Conservation (phyloP, 2,888 invertebrate species). For the Meghimatium bilineatum region DNA sequence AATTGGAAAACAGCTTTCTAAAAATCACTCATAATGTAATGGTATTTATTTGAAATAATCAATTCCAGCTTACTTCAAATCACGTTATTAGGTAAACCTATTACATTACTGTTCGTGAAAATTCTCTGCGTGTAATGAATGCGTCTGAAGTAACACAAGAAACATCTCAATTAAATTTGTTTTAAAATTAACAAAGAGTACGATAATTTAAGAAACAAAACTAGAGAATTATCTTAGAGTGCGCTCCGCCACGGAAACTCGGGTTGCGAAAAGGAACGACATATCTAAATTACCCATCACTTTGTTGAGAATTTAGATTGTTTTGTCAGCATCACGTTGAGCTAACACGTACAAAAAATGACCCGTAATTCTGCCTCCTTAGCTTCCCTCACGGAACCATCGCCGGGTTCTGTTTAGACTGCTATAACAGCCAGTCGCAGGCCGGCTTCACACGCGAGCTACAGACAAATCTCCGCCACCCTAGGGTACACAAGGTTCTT, state of each 20-base stretch:
- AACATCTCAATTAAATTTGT: too few relatives aligned
- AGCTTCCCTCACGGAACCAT: slow-evolving; percentile 21
- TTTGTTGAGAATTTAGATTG: slow-evolving; percentile 1
- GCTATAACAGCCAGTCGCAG: slow-evolving; percentile 20
- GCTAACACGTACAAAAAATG: slow-evolving; percentile 25
- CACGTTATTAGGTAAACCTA: too few relatives aligned
- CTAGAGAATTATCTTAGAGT: neutral
- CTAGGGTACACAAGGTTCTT: slow-evolving; percentile 27
- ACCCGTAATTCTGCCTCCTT: slow-evolving; percentile 14
- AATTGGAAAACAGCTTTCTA: too few relatives aligned
- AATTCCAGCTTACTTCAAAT: too few relatives aligned
- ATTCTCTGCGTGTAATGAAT: too few relatives aligned
- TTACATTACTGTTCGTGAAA: too few relatives aligned
- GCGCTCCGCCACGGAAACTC: neutral
- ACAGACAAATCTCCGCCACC: slow-evolving; percentile 24
- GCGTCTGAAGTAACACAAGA: too few relatives aligned
- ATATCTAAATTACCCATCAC: slow-evolving; percentile 16
- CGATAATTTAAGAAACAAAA: too few relatives aligned
- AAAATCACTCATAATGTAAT: too few relatives aligned
- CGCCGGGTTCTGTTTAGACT: slow-evolving; percentile 27
- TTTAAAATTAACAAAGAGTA: neutral
- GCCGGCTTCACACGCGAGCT: slow-evolving; percentile 12
- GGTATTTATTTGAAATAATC: too few relatives aligned
- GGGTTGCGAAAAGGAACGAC: neutral
- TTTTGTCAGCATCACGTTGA: slow-evolving; percentile 36